These are phyloP conservation scores for Syndactyla subalaris DNA, from an alignment of 2,797 vertebrate species.

Conservation along the genomic window DNA sequence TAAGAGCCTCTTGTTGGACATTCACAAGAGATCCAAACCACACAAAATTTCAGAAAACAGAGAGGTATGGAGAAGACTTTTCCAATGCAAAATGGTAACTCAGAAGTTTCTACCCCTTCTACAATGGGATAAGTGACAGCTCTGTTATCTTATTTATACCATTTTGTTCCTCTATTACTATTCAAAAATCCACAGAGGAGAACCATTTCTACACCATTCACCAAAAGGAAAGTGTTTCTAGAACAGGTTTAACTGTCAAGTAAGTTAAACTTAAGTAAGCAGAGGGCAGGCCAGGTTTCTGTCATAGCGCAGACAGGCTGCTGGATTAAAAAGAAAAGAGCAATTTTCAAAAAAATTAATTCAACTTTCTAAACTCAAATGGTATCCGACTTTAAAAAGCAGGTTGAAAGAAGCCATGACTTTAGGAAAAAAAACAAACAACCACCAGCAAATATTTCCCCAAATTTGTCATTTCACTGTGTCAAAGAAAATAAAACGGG, in stretches of 20 bases:
- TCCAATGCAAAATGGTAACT: background rate
- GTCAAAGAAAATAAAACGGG: background rate
- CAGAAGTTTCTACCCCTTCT: background rate
- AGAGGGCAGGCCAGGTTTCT: background rate
- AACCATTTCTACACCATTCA: background rate
- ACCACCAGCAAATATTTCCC: background rate
- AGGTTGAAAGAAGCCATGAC: background rate
- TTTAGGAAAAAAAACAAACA: fast-evolving
- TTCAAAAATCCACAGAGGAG: background rate
- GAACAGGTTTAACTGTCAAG: background rate
- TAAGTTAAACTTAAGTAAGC: background rate
- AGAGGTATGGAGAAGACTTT: background rate
- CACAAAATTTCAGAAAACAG: background rate
- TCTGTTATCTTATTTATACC: background rate
- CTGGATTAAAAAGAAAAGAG: background rate
- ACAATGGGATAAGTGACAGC: fast-evolving
- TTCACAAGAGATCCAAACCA: background rate
- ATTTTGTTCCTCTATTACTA: background rate
- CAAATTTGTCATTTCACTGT: background rate
- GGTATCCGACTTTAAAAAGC: background rate
- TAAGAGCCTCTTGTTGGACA: background rate
- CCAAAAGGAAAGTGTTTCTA: background rate
- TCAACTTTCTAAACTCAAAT: background rate
- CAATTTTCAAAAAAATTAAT: background rate
- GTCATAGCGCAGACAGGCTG: background rate